phyloP scores from a whole-genome alignment of 2,888 invertebrate species.

The Mimachlamys varia region DNA sequence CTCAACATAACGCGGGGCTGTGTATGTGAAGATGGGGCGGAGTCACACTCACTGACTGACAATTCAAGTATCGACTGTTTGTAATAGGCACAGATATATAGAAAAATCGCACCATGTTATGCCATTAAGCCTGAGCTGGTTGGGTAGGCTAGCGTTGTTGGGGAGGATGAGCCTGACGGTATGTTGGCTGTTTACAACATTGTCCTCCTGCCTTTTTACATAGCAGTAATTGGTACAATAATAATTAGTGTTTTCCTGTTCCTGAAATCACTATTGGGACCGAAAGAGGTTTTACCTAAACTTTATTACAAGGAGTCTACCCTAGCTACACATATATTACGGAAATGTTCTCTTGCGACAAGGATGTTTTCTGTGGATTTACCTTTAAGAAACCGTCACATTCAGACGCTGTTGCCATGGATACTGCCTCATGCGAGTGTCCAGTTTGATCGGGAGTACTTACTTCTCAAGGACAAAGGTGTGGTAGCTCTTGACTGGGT shows the following conservation, averaged over 20 bases:
- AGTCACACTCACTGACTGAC: background rate
- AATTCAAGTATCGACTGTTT: constrained; percentile 14
- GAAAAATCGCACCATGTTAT: constrained; percentile 15
- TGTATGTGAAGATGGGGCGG: background rate
- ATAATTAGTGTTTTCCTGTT: constrained; percentile 61
- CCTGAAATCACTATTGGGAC: constrained; percentile 63
- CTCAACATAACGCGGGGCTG: background rate
- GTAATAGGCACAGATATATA: constrained; percentile 12
- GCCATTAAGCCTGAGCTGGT: background rate
- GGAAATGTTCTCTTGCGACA: constrained; percentile 67
- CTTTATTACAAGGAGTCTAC: constrained; percentile 75
- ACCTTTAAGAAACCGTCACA: constrained; percentile 70
- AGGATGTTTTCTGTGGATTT: constrained; percentile 68
- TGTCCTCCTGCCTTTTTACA: constrained; percentile 58
- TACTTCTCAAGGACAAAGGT: constrained; percentile 75
- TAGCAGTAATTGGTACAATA: constrained; percentile 64
- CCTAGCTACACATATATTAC: constrained; percentile 70
- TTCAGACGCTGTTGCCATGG: constrained; percentile 70
- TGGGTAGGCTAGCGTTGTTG: background rate
- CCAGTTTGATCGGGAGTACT: constrained; percentile 69
- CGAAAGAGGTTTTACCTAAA: constrained; percentile 61
- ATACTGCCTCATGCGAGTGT: constrained; percentile 57
- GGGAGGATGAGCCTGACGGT: constrained; percentile 8
- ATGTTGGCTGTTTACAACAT: constrained; percentile 58
- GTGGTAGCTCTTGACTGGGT: constrained; percentile 77